phyloP scores from a whole-genome alignment of 2,797 vertebrate species.

The Sarcophilus harrisii region DNA sequence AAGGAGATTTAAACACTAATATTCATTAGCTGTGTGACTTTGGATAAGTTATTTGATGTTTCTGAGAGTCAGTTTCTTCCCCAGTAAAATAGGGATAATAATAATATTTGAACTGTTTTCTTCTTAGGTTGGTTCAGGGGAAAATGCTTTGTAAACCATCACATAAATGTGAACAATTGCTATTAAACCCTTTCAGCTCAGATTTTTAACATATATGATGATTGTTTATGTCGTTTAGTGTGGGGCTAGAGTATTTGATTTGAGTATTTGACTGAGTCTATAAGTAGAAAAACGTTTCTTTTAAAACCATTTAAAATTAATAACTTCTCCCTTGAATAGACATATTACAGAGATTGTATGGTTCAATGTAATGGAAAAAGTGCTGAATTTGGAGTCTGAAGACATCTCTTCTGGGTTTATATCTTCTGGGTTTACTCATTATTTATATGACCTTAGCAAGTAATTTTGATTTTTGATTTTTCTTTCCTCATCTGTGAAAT shows the following conservation, averaged over 20 bases:
- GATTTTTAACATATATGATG: neutral
- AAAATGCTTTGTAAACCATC: neutral
- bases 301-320: neutral
- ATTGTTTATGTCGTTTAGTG: neutral
- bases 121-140: neutral
- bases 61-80: neutral
- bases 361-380: neutral
- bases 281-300: neutral
- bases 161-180: neutral
- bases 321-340: neutral
- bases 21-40: neutral
- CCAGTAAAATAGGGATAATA: constrained; percentile 10
- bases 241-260: neutral
- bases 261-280: neutral
- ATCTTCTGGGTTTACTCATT: neutral
- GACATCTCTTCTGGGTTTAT: neutral
- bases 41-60: constrained; percentile 9
- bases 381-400: neutral
- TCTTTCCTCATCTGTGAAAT: neutral
- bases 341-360: neutral
- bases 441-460: neutral
- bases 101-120: neutral
- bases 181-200: neutral
- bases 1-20: neutral
- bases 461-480: neutral